Evolutionary conservation across 2,888 invertebrate genomes (phyloP), one percentile per base, ranked within the genome.

Genomic region (Steinernema carpocapsae): DNA sequence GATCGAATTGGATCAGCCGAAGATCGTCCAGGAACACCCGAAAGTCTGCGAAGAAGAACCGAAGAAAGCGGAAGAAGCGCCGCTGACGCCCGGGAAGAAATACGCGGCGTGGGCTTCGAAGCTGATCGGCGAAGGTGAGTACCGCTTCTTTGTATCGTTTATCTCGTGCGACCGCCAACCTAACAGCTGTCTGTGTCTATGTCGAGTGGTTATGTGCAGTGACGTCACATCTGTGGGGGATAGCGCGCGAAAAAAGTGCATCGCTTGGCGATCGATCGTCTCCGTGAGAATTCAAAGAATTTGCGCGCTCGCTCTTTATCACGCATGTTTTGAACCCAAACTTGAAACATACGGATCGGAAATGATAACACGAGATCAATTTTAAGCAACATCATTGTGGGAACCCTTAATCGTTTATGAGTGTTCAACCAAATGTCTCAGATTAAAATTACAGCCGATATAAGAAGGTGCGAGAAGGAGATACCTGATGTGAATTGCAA

Each of bases 171-270:
- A 19, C 51, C 10, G 6, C 51, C 10, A 51, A 51, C 14, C 56
- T 19, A 19, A 64, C 64, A 64, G 64, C 64, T 64, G 64, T 17
- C 64, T 22, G 56, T 32, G 32, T 17, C 64, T 22, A 22, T 32
- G 32, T 32, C 32, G 37, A 37, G 37, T 32, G 32, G 64, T 64
- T 37, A 37, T 37, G 29, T 29, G 22, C 14, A 32, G 26, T 64
- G 64, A 64, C 64, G 64, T 64, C 64, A 64, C 17, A 3, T 19
- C 4, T 32, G 64, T 26, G 64, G 64, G 64, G 32, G 64, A 26
- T 14, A 17, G 64, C 64, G 64, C 64, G 64, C 64, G 64, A 64
- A 64, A 52, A 64, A 64, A 64, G 64, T 64, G 64, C 64, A 64
- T 32, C 64, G 29, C 17, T 29, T 64, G 17, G 64, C 19, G 29